These are phyloP conservation scores for Brachyalestes nurse DNA, from an alignment of 2,797 vertebrate species.

Conservation along the genomic window DNA sequence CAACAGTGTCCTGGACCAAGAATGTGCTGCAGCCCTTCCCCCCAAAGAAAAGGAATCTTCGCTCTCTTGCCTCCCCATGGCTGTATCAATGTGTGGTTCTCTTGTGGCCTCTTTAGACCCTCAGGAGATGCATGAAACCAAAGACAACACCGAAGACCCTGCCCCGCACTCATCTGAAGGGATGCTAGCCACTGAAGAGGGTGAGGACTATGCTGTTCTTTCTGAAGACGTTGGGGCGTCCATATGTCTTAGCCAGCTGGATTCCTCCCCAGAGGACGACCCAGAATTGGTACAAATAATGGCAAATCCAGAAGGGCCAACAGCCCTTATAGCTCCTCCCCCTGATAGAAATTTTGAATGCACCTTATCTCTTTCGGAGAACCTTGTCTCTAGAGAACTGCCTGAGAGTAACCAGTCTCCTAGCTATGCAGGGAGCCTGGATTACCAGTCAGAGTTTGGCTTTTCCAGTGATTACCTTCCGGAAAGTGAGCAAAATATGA, in stretches of 20 bases:
- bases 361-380: constrained; percentile 60
- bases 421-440: constrained; percentile 66
- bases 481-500: constrained; percentile 81
- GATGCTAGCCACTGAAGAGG: constrained; percentile 36
- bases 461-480: constrained; percentile 69
- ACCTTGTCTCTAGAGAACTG: constrained; percentile 26
- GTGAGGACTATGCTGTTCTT: constrained; percentile 13
- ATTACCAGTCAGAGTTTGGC: constrained; percentile 64
- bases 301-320: constrained; percentile 36
- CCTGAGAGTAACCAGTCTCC: constrained; percentile 46
- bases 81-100: constrained; percentile 80
- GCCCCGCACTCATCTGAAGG: constrained; percentile 60
- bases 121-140: constrained; percentile 58
- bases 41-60: constrained; percentile 65
- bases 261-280: constrained; percentile 48
- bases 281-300: constrained; percentile 50
- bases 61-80: constrained; percentile 78
- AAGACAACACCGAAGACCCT: constrained; percentile 51
- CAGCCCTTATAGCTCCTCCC: constrained; percentile 25
- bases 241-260: constrained; percentile 15
- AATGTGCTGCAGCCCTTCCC: constrained; percentile 41
- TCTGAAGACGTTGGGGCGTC: constrained; percentile 27
- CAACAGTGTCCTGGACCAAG: not conserved
- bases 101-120: constrained; percentile 64
- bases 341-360: constrained; percentile 49